phyloP scores from a whole-genome alignment of 2,113 vertebrate species.

The Oceanodroma tethys region DNA sequence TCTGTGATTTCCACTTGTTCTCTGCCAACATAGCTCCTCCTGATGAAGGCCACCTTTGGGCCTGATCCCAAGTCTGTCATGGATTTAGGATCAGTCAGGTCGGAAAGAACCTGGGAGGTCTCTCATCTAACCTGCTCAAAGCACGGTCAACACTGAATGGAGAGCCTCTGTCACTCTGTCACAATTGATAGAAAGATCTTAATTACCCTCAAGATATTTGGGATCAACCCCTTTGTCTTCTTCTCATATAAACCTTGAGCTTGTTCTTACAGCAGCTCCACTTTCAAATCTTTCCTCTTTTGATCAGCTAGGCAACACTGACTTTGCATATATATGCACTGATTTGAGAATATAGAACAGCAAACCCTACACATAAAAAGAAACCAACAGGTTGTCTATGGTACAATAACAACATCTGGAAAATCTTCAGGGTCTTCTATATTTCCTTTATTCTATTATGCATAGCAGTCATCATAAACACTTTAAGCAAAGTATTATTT shows the following conservation, averaged over 20 bases:
- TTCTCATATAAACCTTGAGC: background rate
- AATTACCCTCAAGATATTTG: background rate
- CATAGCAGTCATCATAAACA: background rate
- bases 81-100: background rate
- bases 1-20: background rate
- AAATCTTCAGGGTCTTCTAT: background rate
- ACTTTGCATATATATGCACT: background rate
- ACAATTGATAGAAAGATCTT: background rate
- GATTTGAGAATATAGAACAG: background rate
- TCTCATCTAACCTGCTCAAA: background rate
- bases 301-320: background rate
- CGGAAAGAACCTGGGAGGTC: background rate
- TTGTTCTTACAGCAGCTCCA: background rate
- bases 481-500: background rate
- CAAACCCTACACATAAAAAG: background rate
- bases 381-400: background rate
- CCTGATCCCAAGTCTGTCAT: background rate
- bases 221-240: background rate
- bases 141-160: background rate
- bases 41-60: background rate
- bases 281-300: background rate
- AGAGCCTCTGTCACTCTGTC: background rate
- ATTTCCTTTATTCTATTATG: background rate
- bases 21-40: background rate
- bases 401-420: background rate